A percentile compares a stretch with the other conserved stretches of the same genome.
Conservation (phyloP, 2,113 vertebrate genomes). For the Paraplagusia blochii region DNA sequence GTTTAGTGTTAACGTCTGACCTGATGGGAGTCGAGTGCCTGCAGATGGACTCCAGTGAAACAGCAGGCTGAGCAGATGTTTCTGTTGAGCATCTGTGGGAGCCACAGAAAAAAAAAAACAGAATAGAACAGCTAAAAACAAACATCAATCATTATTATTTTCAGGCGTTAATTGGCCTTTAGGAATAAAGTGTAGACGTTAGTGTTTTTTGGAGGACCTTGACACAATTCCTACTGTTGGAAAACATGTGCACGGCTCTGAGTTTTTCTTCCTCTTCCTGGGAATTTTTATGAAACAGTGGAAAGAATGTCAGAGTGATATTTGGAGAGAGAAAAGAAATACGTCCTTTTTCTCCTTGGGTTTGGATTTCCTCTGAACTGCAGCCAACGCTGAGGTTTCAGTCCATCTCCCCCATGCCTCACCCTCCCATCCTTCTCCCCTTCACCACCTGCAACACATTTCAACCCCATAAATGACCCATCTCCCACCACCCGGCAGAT, state of each 20-base stretch:
- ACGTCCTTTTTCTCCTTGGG: slow-evolving; percentile 62
- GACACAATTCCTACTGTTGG: slow-evolving; percentile 65
- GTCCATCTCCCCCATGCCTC: slow-evolving; percentile 32
- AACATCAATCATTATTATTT: slow-evolving; percentile 38
- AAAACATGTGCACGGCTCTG: slow-evolving; percentile 60
- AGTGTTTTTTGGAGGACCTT: slow-evolving; percentile 62
- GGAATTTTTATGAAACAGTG: slow-evolving; percentile 77
- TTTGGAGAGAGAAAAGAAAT: slow-evolving; percentile 68
- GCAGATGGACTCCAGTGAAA: slow-evolving; percentile 36
- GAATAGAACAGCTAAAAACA: too few species aligned
- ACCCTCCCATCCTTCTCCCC: slow-evolving; percentile 34
- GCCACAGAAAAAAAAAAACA: not conserved
- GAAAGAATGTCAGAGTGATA: slow-evolving; percentile 76
- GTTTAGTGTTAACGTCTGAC: slow-evolving; percentile 19
- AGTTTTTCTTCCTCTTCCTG: slow-evolving; percentile 54
- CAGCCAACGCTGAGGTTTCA: slow-evolving; percentile 66
- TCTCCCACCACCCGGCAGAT: slow-evolving; percentile 55
- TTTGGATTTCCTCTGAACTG: slow-evolving; percentile 70
- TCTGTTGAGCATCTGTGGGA: slow-evolving; percentile 4
- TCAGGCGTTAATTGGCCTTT: slow-evolving; percentile 65
- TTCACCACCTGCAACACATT: slow-evolving; percentile 80
- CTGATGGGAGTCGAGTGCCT: slow-evolving; percentile 27
- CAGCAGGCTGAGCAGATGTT: slow-evolving; percentile 54
- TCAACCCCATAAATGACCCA: slow-evolving; percentile 80
- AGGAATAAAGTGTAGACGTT: slow-evolving; percentile 70